Evolutionary conservation across 1,140 invertebrate genomes (phyloP), one percentile per base, ranked within the genome.

Genomic region (Drosophila pseudoobscura): DNA sequence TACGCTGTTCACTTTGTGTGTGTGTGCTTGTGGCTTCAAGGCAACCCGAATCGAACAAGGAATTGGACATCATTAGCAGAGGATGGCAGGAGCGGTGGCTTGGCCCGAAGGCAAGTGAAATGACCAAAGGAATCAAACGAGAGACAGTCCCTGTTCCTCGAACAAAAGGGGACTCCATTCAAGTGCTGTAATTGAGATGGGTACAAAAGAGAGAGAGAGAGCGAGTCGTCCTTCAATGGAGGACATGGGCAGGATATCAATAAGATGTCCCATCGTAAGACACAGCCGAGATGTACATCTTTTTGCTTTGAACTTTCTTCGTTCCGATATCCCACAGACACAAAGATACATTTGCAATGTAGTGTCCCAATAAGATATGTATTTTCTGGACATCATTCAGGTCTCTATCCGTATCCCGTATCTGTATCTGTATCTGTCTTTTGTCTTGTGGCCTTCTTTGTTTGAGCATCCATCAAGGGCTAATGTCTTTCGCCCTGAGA

Each of bases 11-110:
- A 41, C 29, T 44, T 61, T 60, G 17, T 39, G 45, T 35, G 45
- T 35, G 24, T 22, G 49, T 64, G 61, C 0, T 4, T 26, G 24
- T 26, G 62, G 63, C 65, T 39, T 31, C 24, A 45, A 64, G 65
- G 63, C 6, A 45, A 39, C 31, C 15, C 35, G 7, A n/a, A 56
- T 68, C 26, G 65, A 69, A 69, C 65, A 69, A 17, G 24, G 65
- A 56, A 69, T 69, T 46, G 65, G 65, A 69, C 65, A 68, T 69
- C 65, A 69, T 69, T 69, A 69, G 63, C 51, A 29, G 54, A 44
- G 52, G 47, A 20, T 55, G 35, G n/a, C 39, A 11, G 39, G 35
- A 68, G 59, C 46, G 31, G 1, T 11, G 8, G 26, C 59, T 43
- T 26, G 41, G 35, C 63, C 65, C 52, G 31, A 43, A 50, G 65